Conservation (phyloP, 2,113 vertebrate species). For the Emberiza fucata region DNA sequence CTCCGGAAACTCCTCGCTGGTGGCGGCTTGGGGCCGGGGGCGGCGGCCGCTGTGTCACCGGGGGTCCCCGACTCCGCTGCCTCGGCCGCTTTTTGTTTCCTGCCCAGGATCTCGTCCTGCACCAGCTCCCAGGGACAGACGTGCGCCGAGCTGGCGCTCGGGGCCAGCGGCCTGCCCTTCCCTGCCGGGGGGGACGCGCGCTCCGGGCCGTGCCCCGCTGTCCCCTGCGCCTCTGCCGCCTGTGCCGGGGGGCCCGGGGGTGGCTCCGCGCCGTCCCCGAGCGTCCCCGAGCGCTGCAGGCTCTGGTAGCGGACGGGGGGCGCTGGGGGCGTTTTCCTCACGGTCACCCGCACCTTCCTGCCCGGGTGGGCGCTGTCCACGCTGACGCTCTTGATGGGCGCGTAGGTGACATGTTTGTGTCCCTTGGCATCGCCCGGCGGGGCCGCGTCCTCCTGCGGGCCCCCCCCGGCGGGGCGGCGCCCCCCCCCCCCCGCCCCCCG, state of each 20-base stretch:
- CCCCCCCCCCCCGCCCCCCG: too few species aligned
- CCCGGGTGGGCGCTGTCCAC: not conserved
- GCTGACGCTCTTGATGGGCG: conserved; percentile 69
- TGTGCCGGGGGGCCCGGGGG: rapidly evolving
- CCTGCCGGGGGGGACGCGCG: rapidly evolving
- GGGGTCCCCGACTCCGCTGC: not conserved
- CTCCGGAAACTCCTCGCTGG: conserved; percentile 29
- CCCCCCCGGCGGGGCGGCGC: conserved; percentile 59
- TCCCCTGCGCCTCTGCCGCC: not conserved
- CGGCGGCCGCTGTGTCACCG: not conserved
- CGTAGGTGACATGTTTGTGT: conserved; percentile 79
- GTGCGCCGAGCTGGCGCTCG: not conserved
- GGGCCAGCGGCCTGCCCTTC: not conserved
- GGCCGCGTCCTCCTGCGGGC: conserved; percentile 28
- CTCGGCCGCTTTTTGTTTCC: not conserved
- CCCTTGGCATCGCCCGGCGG: conserved; percentile 22
- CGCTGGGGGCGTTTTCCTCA: not conserved
- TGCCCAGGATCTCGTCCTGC: not conserved
- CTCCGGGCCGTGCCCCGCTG: not conserved
- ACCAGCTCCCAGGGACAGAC: conserved; percentile 61
- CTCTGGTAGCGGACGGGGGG: conserved; percentile 63
- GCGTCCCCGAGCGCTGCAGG: not conserved
- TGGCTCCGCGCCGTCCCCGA: not conserved
- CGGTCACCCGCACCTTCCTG: not conserved
- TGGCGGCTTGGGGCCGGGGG: not conserved